phyloP scores from a whole-genome alignment of 2,888 invertebrate species.

The Entomobrya multifasciata region DNA sequence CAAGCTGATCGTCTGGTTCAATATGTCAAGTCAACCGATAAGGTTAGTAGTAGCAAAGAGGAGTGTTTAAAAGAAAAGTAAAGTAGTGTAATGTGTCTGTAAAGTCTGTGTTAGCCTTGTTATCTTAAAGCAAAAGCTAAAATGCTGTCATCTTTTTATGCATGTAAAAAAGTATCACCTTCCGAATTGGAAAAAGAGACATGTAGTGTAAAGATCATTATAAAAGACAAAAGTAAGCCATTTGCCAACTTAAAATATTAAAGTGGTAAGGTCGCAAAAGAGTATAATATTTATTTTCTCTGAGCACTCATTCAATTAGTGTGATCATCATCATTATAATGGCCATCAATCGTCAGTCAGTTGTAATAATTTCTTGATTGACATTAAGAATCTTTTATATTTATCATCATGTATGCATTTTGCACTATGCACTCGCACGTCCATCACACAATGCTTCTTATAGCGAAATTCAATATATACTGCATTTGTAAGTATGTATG shows the following conservation, averaged over 20 bases:
- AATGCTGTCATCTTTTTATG: background rate
- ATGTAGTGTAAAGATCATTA: background rate
- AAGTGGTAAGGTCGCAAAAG: conserved; percentile 12
- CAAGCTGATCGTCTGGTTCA: conserved; percentile 47
- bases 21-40: conserved; percentile 47
- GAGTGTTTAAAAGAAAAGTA: conserved; percentile 20
- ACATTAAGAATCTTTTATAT: background rate
- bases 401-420: too few relatives aligned
- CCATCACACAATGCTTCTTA: too few relatives aligned
- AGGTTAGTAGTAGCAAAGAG: conserved; percentile 27
- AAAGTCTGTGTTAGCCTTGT: background rate
- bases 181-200: conserved; percentile 40
- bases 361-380: conserved; percentile 32
- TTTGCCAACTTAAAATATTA: conserved; percentile 6
- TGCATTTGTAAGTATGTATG: too few relatives aligned
- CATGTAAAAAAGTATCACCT: conserved; percentile 31
- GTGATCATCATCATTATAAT: conserved; percentile 26
- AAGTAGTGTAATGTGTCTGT: conserved; percentile 51
- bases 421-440: background rate
- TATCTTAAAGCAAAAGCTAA: background rate
- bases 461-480: too few relatives aligned
- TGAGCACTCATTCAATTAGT: conserved; percentile 22
- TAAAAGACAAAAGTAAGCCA: conserved; percentile 28
- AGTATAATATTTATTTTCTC: background rate
- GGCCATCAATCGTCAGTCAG: conserved; percentile 34